These are phyloP conservation scores for Ameiurus melas DNA, from an alignment of 2,113 vertebrate genomes.

Conservation along the genomic window DNA sequence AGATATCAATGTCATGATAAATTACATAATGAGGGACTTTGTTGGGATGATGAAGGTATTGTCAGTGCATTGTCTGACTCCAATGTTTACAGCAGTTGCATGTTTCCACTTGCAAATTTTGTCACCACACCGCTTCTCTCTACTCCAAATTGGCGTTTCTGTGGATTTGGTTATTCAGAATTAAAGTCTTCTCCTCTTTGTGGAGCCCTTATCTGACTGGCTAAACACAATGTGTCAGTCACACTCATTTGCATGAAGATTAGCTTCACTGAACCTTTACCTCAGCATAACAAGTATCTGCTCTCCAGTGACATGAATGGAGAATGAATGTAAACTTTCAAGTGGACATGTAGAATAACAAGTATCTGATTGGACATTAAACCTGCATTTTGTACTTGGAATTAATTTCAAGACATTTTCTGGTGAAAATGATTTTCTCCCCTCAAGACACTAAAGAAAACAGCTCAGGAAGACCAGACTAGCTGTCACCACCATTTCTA, in stretches of 20 bases:
- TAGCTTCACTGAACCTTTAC: neutral
- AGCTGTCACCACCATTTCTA: neutral
- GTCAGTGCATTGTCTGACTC: neutral
- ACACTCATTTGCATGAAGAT: conserved; percentile 10
- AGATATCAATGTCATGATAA: neutral
- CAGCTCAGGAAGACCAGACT: neutral
- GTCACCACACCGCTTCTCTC: neutral
- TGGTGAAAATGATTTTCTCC: neutral
- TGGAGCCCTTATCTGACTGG: conserved; percentile 11
- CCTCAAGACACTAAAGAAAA: neutral
- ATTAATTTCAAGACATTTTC: neutral
- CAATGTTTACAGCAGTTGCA: neutral
- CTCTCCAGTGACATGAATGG: neutral
- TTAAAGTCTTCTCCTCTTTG: neutral
- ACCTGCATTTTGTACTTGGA: neutral
- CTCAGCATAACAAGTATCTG: neutral
- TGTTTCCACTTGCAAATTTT: conserved; percentile 1
- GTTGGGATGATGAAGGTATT: neutral
- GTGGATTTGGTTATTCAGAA: conserved; percentile 4
- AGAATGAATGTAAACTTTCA: neutral
- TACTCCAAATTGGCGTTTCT: neutral
- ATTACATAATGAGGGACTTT: neutral
- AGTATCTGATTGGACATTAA: neutral
- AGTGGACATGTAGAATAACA: neutral
- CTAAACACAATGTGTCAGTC: neutral